Evolutionary conservation across 2,113 vertebrate species (phyloP), one percentile per base, ranked within the genome.

Genomic region (Halcyon malimbica): DNA sequence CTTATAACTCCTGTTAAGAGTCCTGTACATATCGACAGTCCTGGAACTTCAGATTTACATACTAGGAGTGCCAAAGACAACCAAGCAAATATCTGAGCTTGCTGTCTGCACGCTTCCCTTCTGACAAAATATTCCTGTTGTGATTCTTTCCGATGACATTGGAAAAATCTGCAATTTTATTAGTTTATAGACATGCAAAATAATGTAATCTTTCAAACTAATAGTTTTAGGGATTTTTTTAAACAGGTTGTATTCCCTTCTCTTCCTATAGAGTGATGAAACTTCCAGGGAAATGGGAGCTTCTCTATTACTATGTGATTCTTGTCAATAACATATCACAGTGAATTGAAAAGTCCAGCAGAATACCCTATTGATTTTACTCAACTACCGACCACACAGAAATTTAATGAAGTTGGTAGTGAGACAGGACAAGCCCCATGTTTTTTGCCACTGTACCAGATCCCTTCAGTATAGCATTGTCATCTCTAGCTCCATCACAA

Each of bases 1-100:
- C 85, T 90, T 90, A 88, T 89, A 96, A 89, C 83, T 95, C 90
- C 88, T 92, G 42, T 31, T 77, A n/a, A 88, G 56, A 69, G 60
- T 84, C 51, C 83, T 78, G 64, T 53, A 57, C 1, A 0, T 77
- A 94, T 86, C 0, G 35, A 85, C 85, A 71, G 69, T 33, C 48
- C 46, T 48, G 46, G 74, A 88, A 53, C 23, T 16, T 59, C 79
- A 68, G 51, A 41, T 83, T 89, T 90, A 81, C 89, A 46, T 69
- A 79, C 44, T 2, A 60, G 23, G 26, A 77, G 39, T 73, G 74
- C 39, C 37, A 56, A 69, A 94, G 65, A 73, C 56, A 94, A 11
- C 21, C 59, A 48, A 87, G 83, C 10, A 85, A 64, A 50, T 64
- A 83, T 19, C 42, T 84, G 9, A 53, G 35, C 21, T 82, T 65